A percentile compares a stretch with the other conserved stretches of the same genome.
Conservation (phyloP, 1,140 invertebrate genomes). For the Anthonomus grandis region DNA sequence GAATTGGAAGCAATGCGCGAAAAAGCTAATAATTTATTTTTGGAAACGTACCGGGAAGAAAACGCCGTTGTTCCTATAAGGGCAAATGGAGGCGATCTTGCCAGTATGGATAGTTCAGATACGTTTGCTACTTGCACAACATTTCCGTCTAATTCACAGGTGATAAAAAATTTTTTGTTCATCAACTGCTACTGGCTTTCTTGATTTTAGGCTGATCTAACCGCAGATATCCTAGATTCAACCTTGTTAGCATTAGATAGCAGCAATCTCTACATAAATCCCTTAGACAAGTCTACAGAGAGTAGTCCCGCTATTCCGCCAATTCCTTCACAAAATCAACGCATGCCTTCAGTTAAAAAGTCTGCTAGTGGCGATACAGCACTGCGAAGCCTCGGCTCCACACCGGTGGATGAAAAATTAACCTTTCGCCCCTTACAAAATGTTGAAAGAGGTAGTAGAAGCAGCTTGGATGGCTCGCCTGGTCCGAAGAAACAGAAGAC, state of each 20-base stretch:
- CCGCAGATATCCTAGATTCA: conserved; percentile 60
- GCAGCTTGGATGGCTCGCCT: conserved; percentile 63
- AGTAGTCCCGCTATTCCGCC: conserved; percentile 39
- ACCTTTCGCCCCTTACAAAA: conserved; percentile 53
- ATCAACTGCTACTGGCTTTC: not conserved
- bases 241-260: conserved; percentile 56
- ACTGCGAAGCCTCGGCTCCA: conserved; percentile 54
- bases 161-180: too few species aligned
- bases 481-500: conserved; percentile 82
- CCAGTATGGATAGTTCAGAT: conserved; percentile 80
- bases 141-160: conserved; percentile 81
- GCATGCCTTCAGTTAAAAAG: conserved; percentile 61
- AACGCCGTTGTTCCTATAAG: conserved; percentile 13
- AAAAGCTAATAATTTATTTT: conserved; percentile 33
- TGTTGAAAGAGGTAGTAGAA: conserved; percentile 56
- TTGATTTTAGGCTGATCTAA: conserved; percentile 65
- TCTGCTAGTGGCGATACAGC: conserved; percentile 73
- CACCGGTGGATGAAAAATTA: conserved; percentile 52
- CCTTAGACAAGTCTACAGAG: conserved; percentile 66
- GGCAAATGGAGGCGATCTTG: conserved; percentile 58
- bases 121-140: conserved; percentile 95
- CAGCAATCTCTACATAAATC: conserved; percentile 91
- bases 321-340: conserved; percentile 38
- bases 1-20: conserved; percentile 50
- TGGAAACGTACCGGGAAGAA: conserved; percentile 45